phyloP scores from a whole-genome alignment of 2,888 invertebrate species.

The Clanis bilineata region DNA sequence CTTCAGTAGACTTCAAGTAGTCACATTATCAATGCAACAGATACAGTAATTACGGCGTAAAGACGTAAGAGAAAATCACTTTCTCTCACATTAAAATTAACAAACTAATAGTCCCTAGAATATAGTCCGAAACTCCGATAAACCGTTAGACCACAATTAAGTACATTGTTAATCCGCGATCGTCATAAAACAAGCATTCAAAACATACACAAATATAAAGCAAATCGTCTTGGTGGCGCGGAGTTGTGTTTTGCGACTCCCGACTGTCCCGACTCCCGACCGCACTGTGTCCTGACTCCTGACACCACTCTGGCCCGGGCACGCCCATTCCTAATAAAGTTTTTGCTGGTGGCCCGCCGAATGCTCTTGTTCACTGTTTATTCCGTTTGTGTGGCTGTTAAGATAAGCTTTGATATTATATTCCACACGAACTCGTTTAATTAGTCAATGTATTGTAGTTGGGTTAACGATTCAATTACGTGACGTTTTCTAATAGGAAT shows the following conservation, averaged over 20 bases:
- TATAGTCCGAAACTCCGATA: not conserved
- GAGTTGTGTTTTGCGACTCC: slow-evolving; percentile 38
- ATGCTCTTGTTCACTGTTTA: slow-evolving; percentile 40
- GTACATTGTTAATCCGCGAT: not conserved
- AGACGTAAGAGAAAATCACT: no score
- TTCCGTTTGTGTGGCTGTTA: slow-evolving; percentile 24
- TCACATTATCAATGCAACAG: no score
- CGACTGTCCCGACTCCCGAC: no score
- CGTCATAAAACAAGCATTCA: not conserved
- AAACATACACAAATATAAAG: slow-evolving; percentile 2
- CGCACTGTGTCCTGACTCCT: slow-evolving; percentile 43
- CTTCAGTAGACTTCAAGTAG: no score
- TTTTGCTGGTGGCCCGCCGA: slow-evolving; percentile 44
- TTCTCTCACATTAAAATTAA: no score
- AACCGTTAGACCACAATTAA: not conserved
- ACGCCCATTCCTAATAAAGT: slow-evolving; percentile 55
- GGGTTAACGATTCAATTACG: not conserved
- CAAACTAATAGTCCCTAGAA: no score
- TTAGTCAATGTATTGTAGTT: not conserved
- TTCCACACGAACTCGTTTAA: not conserved
- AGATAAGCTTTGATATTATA: slow-evolving; percentile 12
- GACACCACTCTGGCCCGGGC: slow-evolving; percentile 24
- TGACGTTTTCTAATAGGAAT: not conserved
- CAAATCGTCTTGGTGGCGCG: slow-evolving; percentile 20
- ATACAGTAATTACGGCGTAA: no score